phyloP scores from a whole-genome alignment of 2,113 vertebrate species.

The Hyla sarda region DNA sequence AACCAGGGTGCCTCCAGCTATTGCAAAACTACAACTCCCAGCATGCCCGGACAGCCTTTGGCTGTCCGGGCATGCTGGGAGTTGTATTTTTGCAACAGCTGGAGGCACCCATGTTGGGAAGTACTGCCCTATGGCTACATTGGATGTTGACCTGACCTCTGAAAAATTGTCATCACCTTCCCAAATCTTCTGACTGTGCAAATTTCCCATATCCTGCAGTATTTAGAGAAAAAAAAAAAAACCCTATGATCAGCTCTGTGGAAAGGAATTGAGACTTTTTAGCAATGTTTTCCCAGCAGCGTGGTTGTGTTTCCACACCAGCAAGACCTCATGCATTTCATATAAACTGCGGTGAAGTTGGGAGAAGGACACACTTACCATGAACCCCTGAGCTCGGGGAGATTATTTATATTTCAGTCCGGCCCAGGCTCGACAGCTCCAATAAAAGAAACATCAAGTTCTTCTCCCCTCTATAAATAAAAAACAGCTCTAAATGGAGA shows the following conservation, averaged over 20 bases:
- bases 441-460: conserved; percentile 30
- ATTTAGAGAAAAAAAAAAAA: no score
- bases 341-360: conserved; percentile 40
- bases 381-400: neutral
- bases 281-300: neutral
- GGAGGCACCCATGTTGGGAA: no score
- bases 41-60: no score
- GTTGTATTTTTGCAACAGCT: no score
- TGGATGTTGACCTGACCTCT: neutral
- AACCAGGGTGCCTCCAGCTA: no score
- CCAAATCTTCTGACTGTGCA: neutral
- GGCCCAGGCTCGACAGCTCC: neutral
- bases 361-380: neutral
- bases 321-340: neutral
- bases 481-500: conserved; percentile 15
- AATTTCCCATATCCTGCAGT: neutral
- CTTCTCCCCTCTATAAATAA: conserved; percentile 38
- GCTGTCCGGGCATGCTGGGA: no score
- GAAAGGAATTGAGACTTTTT: neutral
- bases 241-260: neutral
- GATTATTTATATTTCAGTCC: neutral
- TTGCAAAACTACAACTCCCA: no score
- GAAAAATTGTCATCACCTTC: neutral
- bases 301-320: neutral
- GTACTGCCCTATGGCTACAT: no score